phyloP scores from a whole-genome alignment of 1,140 invertebrate species.

The Potamilus streckersoni region DNA sequence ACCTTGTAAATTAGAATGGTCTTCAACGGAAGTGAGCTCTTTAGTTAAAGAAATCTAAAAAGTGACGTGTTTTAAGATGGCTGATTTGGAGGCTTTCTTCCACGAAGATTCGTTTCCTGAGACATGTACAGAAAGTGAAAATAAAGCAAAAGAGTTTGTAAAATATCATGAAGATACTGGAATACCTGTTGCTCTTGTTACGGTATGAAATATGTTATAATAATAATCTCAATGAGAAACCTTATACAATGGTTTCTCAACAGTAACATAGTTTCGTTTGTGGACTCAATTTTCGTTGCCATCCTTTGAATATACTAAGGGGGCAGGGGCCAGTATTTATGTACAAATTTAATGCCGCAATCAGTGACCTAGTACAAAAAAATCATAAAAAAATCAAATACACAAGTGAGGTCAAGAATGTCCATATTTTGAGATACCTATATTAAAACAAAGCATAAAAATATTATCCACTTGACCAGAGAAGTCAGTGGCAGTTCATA shows the following conservation, averaged over 20 bases:
- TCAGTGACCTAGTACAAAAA: no score
- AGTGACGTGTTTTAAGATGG: conserved; percentile 26
- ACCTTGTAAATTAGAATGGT: neutral
- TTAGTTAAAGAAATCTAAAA: neutral
- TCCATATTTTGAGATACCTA: no score
- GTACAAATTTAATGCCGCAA: no score
- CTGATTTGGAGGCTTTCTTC: conserved; percentile 35
- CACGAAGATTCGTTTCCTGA: conserved; percentile 68
- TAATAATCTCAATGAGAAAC: neutral
- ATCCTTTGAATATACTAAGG: no score
- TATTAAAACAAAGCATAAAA: no score
- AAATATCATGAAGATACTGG: conserved; percentile 74
- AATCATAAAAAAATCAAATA: no score
- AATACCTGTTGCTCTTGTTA: conserved; percentile 81
- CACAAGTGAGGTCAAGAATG: no score
- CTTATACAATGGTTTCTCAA: neutral
- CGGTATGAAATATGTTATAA: conserved; percentile 70
- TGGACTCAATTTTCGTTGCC: no score
- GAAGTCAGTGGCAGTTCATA: no score
- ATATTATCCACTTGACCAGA: no score
- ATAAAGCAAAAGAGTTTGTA: conserved; percentile 79
- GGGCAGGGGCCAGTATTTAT: no score
- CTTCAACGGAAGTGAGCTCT: conserved; percentile 18
- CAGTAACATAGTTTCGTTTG: no score
- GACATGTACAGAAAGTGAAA: conserved; percentile 79